A percentile compares a stretch with the other conserved stretches of the same genome.
Conservation (phyloP, 1,140 invertebrate genomes). For the Neodiprion pinetum region DNA sequence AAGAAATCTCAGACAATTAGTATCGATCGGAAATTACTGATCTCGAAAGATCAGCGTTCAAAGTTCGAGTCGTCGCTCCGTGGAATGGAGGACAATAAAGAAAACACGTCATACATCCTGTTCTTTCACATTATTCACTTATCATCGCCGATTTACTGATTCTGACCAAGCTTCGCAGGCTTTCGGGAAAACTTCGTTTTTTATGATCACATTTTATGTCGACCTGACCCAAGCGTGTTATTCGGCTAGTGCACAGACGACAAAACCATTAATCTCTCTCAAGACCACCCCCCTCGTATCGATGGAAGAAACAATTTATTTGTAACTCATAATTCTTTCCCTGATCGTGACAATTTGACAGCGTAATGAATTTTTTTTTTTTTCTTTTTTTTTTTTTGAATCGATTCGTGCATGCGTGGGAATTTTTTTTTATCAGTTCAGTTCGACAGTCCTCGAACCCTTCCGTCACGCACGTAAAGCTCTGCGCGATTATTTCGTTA, state of each 20-base stretch:
- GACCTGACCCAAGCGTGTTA: not conserved
- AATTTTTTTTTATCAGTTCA: too few relatives aligned
- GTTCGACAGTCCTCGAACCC: too few relatives aligned
- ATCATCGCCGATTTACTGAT: too few relatives aligned
- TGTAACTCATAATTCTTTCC: not conserved
- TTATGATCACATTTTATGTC: not conserved
- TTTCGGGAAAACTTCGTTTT: not conserved
- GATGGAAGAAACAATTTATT: constrained; percentile 1
- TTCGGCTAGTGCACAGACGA: not conserved
- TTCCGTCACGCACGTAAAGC: too few relatives aligned
- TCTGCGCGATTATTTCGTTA: too few relatives aligned
- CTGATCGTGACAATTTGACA: constrained; percentile 2
- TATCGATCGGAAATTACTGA: not conserved
- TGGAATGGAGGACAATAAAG: too few relatives aligned
- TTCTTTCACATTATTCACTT: too few relatives aligned
- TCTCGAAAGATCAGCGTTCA: not conserved
- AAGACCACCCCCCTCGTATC: not conserved
- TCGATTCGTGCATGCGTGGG: too few relatives aligned
- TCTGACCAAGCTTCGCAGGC: too few relatives aligned
- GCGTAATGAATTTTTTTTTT: not conserved
- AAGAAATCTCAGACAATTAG: constrained; percentile 1
- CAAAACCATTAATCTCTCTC: constrained; percentile 1
- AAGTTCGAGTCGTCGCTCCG: too few relatives aligned
- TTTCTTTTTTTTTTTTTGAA: too few relatives aligned
- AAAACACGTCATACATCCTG: too few relatives aligned